A percentile compares a stretch with the other conserved stretches of the same genome.
Evolutionary conservation across 2,888 invertebrate genomes (phyloP).

Genomic region (Stenotaenia linearis): DNA sequence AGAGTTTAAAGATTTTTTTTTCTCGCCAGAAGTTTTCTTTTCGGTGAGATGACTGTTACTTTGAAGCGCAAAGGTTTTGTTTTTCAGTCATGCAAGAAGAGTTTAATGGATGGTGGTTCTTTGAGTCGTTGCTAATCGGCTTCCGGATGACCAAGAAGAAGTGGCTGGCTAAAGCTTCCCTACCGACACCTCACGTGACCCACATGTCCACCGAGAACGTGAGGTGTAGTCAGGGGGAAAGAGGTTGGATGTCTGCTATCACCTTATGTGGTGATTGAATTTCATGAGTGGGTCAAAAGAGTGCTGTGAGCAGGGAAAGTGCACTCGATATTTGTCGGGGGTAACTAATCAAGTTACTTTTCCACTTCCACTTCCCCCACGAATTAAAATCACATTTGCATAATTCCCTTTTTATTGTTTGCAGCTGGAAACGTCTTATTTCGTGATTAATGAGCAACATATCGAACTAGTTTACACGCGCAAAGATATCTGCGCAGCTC

Average conservation of each 20-base stretch:
- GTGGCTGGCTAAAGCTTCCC: neutral
- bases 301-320: neutral
- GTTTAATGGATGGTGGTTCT: neutral
- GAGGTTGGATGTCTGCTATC: conserved; percentile 3
- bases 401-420: neutral
- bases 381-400: neutral
- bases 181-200: neutral
- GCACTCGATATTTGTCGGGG: neutral
- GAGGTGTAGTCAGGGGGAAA: conserved; percentile 11
- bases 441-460: neutral
- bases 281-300: neutral
- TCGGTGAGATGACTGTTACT: too few relatives aligned
- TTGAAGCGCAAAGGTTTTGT: neutral
- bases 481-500: neutral
- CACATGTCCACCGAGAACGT: conserved; percentile 3
- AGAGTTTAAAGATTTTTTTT: too few relatives aligned
- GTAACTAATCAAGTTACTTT: neutral
- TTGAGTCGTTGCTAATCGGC: neutral
- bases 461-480: neutral
- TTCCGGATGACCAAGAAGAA: neutral
- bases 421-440: neutral
- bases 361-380: neutral
- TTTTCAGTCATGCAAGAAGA: neutral
- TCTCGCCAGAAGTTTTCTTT: too few relatives aligned
- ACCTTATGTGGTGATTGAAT: conserved; percentile 14